phyloP scores from a whole-genome alignment of 2,797 vertebrate genomes.

The Emys orbicularis region DNA sequence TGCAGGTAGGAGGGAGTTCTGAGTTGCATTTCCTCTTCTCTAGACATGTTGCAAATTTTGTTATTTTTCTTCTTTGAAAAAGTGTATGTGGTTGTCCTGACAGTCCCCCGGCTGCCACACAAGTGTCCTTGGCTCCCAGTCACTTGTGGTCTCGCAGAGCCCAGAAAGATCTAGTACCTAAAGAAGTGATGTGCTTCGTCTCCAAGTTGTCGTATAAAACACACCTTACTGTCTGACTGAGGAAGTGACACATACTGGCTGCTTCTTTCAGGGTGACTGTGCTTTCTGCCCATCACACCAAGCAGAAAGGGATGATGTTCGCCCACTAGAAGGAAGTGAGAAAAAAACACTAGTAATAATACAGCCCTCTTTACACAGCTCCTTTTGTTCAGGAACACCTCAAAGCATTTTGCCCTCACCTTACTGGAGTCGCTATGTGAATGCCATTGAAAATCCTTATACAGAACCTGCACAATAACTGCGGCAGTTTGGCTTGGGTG shows the following conservation, averaged over 20 bases:
- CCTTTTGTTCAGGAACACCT: neutral
- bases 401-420: no score
- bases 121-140: no score
- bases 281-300: neutral
- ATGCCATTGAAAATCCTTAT: neutral
- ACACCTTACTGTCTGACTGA: neutral
- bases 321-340: neutral
- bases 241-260: neutral
- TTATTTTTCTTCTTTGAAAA: no score
- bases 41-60: no score
- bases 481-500: neutral
- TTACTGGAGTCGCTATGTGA: neutral
- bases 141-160: no score
- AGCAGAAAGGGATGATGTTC: neutral
- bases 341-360: neutral
- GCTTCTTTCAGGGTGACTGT: neutral
- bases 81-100: no score
- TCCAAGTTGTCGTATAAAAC: neutral
- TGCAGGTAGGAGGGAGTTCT: no score
- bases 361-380: neutral
- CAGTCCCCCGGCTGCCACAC: no score
- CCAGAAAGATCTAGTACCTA: neutral
- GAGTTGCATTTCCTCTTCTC: no score
- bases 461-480: accelerated
- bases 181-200: neutral